Evolutionary conservation across 2,797 vertebrate genomes (phyloP).

Genomic region (Muscicapa striata): DNA sequence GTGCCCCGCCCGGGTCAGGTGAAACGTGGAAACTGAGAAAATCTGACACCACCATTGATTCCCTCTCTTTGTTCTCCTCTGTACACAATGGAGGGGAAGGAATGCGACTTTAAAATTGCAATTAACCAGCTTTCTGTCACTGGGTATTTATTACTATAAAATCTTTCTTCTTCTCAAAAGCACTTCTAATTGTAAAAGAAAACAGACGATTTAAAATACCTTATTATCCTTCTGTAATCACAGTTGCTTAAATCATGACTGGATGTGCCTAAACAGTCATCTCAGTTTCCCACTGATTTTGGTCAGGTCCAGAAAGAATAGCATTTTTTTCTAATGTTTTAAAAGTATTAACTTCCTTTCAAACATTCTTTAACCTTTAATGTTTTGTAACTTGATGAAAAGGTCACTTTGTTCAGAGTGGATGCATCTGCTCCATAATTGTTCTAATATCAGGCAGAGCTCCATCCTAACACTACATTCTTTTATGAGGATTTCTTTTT

Average conservation of each 20-base stretch:
- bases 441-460: conserved; percentile 60
- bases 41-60: conserved; percentile 71
- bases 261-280: not conserved
- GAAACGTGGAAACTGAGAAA: conserved; percentile 55
- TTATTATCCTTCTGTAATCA: not conserved
- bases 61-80: conserved; percentile 64
- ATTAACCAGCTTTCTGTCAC: conserved; percentile 50
- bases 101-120: conserved; percentile 67
- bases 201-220: not conserved
- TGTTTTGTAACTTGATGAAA: conserved; percentile 79
- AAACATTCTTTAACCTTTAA: conserved; percentile 80
- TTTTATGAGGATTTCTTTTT: not conserved
- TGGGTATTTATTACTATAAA: not conserved
- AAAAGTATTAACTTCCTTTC: conserved; percentile 78
- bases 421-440: conserved; percentile 72
- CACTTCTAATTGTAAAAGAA: conserved; percentile 26
- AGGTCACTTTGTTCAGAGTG: conserved; percentile 76
- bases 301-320: conserved; percentile 54
- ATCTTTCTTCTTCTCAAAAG: conserved; percentile 9
- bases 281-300: conserved; percentile 10
- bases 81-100: conserved; percentile 52
- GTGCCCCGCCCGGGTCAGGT: conserved; percentile 53
- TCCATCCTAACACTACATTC: conserved; percentile 49
- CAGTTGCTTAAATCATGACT: conserved; percentile 25
- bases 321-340: conserved; percentile 61